These are phyloP conservation scores for Pelodytes ibericus DNA, from an alignment of 2,797 vertebrate genomes.

Conservation along the genomic window DNA sequence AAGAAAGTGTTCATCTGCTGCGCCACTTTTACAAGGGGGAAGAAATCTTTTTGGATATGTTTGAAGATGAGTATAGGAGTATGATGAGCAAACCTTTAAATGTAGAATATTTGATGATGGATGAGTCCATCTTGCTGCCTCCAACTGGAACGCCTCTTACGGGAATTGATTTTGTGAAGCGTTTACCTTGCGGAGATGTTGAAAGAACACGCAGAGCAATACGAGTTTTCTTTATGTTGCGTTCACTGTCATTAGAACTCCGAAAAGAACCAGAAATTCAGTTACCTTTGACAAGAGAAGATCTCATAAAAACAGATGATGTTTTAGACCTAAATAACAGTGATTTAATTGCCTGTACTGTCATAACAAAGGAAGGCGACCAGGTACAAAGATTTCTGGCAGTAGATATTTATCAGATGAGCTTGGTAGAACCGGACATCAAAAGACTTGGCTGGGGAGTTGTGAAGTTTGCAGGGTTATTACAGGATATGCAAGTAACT, in stretches of 20 bases:
- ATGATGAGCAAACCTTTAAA: slow-evolving; percentile 98
- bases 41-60: slow-evolving; percentile 98
- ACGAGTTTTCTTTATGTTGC: slow-evolving; percentile 95
- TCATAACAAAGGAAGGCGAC: slow-evolving; percentile 89
- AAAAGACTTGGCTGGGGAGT: slow-evolving; percentile 97
- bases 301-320: slow-evolving; percentile 95
- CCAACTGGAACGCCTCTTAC: slow-evolving; percentile 96
- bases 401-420: slow-evolving; percentile 98
- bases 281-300: slow-evolving; percentile 90
- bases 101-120: slow-evolving; percentile 99
- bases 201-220: slow-evolving; percentile 96
- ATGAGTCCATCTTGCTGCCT: slow-evolving; percentile 93
- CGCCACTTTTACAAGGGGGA: slow-evolving; percentile 96
- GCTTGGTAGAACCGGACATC: slow-evolving; percentile 92
- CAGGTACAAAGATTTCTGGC: slow-evolving; percentile 95
- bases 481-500: slow-evolving; percentile 98
- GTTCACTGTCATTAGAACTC: slow-evolving; percentile 88
- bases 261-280: slow-evolving; percentile 89
- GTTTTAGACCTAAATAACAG: slow-evolving; percentile 98
- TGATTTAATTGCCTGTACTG: slow-evolving; percentile 95
- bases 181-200: slow-evolving; percentile 93
- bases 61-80: slow-evolving; percentile 97
- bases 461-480: slow-evolving; percentile 94
- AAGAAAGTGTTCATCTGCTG: slow-evolving; percentile 94
- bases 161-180: slow-evolving; percentile 96